Base-by-base conservation (phyloP, 2,888 invertebrate species). In the Dioctria linearis region DNA sequence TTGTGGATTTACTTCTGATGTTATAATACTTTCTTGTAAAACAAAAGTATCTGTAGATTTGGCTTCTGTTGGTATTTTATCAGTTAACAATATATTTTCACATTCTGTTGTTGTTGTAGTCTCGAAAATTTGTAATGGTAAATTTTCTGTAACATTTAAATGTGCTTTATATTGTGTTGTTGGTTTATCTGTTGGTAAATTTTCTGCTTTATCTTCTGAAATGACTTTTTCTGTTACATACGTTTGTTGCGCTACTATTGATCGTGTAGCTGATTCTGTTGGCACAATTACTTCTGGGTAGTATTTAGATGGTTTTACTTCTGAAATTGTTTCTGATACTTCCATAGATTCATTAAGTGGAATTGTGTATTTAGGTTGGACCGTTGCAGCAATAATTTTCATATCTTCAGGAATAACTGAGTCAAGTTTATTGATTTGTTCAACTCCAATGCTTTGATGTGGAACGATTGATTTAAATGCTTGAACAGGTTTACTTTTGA, bases 271-370 rank as follows among this genome's bases (percentile, higher is more conserved):
- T 8, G 92, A 90, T 91, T 95, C 95, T 3, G 95, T 95, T 0
- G 95, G 93, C 2, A 95, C 95, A 85, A 95, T 93, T 73, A 94
- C 88, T 88, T 95, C 94, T 3, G 95, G 95, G 86, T 94, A 92
- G 86, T 94, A 94, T 89, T 95, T 95, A 11, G 93, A 93, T 6
- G 94, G 93, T 86, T 93, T 94, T 81, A 93, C 92, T 89, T 93
- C 93, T 3, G 93, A 89, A 84, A 92, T 90, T 42, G 93, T 91
- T 90, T 95, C 94, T 79, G 92, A 93, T 4, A 95, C 90, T 84
- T 92, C 90, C 80, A 94, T 75, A 9, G 93, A 90, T 87, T 94
- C 94, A 51, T 90, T 89, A 65, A 93, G 88, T 83, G 92, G 91
- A 71, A 94, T 90, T 82, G 92, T 92, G 8, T 93, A 86, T 86